These are phyloP conservation scores for Pteropus rufus DNA, from an alignment of 2,797 vertebrate genomes.

Conservation along the genomic window DNA sequence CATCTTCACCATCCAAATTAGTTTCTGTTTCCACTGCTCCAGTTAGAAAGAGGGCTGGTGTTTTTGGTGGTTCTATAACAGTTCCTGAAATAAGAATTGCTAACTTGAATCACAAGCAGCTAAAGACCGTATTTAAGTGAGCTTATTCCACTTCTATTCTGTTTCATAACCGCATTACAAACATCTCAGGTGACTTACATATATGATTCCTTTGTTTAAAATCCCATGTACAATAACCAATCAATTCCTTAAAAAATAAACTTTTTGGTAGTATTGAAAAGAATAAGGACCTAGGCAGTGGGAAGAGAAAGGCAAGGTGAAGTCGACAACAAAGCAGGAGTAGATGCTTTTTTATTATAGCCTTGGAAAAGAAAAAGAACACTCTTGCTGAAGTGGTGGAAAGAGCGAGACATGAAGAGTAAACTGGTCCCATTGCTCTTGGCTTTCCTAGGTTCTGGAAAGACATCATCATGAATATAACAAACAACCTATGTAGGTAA, in stretches of 20 bases:
- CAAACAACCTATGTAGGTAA: neutral
- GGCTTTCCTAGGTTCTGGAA: neutral
- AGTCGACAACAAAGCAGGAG: neutral
- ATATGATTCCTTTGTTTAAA: neutral
- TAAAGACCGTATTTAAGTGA: neutral
- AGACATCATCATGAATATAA: neutral
- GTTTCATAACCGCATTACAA: neutral
- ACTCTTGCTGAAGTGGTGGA: neutral
- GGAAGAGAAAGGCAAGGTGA: neutral
- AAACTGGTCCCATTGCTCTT: neutral
- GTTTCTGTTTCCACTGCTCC: conserved; percentile 69
- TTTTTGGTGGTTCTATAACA: conserved; percentile 48
- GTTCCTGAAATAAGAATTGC: conserved; percentile 44
- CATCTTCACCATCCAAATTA: conserved; percentile 56
- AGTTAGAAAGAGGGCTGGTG: conserved; percentile 56
- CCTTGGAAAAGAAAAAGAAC: neutral
- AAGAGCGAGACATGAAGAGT: neutral
- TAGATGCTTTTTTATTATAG: neutral
- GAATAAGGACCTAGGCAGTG: neutral
- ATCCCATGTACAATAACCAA: neutral
- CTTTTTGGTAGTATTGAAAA: neutral
- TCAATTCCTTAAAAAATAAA: neutral
- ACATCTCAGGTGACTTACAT: neutral
- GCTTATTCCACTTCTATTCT: neutral
- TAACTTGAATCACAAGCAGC: neutral